Evolutionary conservation across 2,888 invertebrate genomes (phyloP).

Genomic region (Amiota mariae): DNA sequence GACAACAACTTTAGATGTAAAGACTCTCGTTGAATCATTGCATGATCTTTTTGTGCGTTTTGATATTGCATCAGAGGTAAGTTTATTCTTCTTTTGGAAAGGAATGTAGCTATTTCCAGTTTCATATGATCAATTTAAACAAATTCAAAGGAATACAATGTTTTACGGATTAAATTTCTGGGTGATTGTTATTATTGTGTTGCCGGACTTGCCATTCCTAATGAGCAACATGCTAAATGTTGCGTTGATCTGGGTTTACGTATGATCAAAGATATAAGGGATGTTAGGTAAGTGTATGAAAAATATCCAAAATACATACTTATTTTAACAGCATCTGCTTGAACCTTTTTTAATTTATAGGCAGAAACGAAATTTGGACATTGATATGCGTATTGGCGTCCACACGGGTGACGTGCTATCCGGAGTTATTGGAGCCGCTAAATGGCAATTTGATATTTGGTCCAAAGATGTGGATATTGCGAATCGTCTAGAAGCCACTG

Average conservation of each 20-base stretch:
- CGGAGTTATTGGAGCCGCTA: conserved; percentile 91
- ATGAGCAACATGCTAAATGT: conserved; percentile 88
- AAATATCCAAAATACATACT: background rate
- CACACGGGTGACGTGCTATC: conserved; percentile 94
- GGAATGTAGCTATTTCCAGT: background rate
- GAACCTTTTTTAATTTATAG: conserved; percentile 65
- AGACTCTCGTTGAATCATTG: conserved; percentile 87
- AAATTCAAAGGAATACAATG: conserved; percentile 78
- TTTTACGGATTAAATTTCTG: conserved; percentile 90
- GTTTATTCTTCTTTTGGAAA: background rate
- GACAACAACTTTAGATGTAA: conserved; percentile 86
- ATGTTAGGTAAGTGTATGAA: conserved; percentile 77
- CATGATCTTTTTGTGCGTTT: conserved; percentile 94
- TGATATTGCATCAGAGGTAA: conserved; percentile 90
- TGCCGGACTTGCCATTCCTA: conserved; percentile 87
- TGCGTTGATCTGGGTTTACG: conserved; percentile 92
- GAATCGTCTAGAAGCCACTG: conserved; percentile 95
- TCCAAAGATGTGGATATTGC: conserved; percentile 95
- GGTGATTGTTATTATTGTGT: conserved; percentile 97
- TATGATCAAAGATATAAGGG: conserved; percentile 93
- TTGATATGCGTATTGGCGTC: conserved; percentile 97
- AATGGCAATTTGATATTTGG: conserved; percentile 98
- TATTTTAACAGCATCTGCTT: too few species aligned
- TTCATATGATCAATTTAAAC: background rate
- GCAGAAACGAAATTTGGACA: conserved; percentile 85